Conservation (phyloP, 2,888 invertebrate species). For the Drepana falcataria region DNA sequence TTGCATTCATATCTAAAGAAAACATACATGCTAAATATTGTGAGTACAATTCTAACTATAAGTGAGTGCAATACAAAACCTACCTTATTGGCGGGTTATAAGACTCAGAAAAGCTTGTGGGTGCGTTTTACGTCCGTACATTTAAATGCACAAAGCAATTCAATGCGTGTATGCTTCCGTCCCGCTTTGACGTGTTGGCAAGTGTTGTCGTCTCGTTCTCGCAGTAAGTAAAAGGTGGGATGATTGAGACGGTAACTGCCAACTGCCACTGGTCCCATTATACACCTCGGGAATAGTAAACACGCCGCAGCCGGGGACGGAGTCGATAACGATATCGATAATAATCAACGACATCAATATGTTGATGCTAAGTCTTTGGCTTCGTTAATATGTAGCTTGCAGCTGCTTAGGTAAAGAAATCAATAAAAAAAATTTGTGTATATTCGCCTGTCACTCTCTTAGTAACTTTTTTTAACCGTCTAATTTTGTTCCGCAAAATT, state of each 20-base stretch:
- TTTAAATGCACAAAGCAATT: slow-evolving; percentile 53
- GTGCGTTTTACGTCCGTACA: slow-evolving; percentile 29
- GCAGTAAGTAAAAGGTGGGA: slow-evolving; percentile 70
- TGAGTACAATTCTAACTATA: slow-evolving; percentile 40
- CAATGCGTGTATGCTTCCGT: slow-evolving; percentile 51
- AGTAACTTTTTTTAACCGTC: too few species aligned
- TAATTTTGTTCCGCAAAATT: too few species aligned
- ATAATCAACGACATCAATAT: slow-evolving; percentile 21
- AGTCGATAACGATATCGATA: slow-evolving; percentile 6
- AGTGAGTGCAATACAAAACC: slow-evolving; percentile 10
- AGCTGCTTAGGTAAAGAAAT: too few species aligned
- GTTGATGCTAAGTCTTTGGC: too few species aligned
- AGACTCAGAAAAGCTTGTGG: slow-evolving; percentile 8
- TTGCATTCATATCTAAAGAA: slow-evolving; percentile 79
- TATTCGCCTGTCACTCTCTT: too few species aligned
- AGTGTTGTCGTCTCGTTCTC: slow-evolving; percentile 36
- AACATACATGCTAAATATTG: slow-evolving; percentile 77
- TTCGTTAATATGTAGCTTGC: too few species aligned
- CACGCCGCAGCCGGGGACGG: slow-evolving; percentile 23
- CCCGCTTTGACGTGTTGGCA: slow-evolving; percentile 27
- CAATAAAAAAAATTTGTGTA: too few species aligned
- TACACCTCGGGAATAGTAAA: slow-evolving; percentile 65
- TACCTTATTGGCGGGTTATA: slow-evolving; percentile 17
- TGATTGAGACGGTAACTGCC: slow-evolving; percentile 76
- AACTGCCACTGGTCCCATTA: slow-evolving; percentile 77